Evolutionary conservation across 2,888 invertebrate genomes (phyloP).

Genomic region (Cheilosia pagana): DNA sequence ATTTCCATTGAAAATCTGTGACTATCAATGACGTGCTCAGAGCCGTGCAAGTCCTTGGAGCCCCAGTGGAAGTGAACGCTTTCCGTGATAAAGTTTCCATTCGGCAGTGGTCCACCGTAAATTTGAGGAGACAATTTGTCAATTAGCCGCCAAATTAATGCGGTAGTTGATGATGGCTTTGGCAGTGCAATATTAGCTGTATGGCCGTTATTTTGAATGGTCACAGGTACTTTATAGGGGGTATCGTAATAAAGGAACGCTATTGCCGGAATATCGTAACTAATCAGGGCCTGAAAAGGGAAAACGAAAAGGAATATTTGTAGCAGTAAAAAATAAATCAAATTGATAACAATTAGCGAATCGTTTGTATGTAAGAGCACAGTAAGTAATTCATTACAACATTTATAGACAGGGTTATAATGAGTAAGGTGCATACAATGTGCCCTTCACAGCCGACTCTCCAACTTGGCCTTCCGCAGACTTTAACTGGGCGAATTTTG

Average conservation of each 20-base stretch:
- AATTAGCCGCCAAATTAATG: constrained; percentile 43
- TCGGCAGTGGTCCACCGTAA: constrained; percentile 65
- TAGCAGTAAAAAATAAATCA: background rate
- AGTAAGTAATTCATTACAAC: too few species aligned
- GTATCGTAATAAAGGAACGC: constrained; percentile 68
- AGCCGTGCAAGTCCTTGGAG: constrained; percentile 73
- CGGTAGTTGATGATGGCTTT: constrained; percentile 31
- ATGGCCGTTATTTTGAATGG: constrained; percentile 73
- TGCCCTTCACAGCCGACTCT: too few species aligned
- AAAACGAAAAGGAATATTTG: background rate
- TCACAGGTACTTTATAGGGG: constrained; percentile 24
- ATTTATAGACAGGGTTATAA: too few species aligned
- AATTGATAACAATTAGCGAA: too few species aligned
- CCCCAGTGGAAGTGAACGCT: constrained; percentile 77
- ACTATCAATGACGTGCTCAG: constrained; percentile 76
- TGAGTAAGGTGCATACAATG: too few species aligned
- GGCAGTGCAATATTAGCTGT: constrained; percentile 73
- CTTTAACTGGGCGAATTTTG: too few species aligned
- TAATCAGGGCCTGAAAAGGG: background rate
- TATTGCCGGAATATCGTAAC: constrained; percentile 36
- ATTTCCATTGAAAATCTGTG: constrained; percentile 76
- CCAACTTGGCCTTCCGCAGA: too few species aligned
- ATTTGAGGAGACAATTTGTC: constrained; percentile 48
- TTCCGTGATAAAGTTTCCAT: constrained; percentile 60
- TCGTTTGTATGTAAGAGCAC: too few species aligned